Base-by-base conservation (phyloP, 2,113 vertebrate genomes). In the Gymnocephalus cernua region DNA sequence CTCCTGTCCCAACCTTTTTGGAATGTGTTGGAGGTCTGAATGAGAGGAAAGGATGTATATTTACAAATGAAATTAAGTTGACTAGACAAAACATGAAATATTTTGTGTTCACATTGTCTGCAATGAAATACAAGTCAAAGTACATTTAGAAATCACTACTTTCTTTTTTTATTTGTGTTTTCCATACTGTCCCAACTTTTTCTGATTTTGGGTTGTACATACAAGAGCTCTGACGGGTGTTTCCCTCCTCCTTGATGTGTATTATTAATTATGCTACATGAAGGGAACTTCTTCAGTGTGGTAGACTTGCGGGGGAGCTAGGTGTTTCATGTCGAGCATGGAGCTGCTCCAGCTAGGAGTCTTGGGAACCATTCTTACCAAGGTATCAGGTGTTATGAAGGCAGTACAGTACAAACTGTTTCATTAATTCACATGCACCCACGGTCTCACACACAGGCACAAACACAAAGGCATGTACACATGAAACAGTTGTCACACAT, bases 181-280 rank as follows among this genome's bases (percentile, higher is more conserved):
- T n/a, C n/a, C n/a, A n/a, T n/a, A n/a, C n/a, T n/a, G n/a, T n/a
- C n/a, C n/a, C n/a, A n/a, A n/a, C n/a, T n/a, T n/a, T n/a, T n/a
- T n/a, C n/a, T n/a, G n/a, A n/a, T n/a, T n/a, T n/a, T n/a, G n/a
- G n/a, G n/a, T n/a, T n/a, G n/a, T n/a, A n/a, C 86, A 90, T 84
- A 67, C 73, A 57, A 70, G n/a, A 47, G 73, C 72, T 45, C 32
- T 11, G 57, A 15, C 21, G 35, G 15, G 6, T 25, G 25, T 38
- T 15, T 8, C 18, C 9, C 11, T 15, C 47, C 16, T 32, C 35
- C 78, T 57, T 35, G 9, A 53, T 64, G 88, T 91, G 85, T 79
- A 89, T 93, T 90, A 93, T 91, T 92, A 79, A 93, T 90, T 23
- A 71, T 65, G 64, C 65, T 80, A 74, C 75, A 88, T 86, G 81